These are phyloP conservation scores for Pseudotriccus pelzelni DNA, from an alignment of 2,797 vertebrate species.

Conservation along the genomic window DNA sequence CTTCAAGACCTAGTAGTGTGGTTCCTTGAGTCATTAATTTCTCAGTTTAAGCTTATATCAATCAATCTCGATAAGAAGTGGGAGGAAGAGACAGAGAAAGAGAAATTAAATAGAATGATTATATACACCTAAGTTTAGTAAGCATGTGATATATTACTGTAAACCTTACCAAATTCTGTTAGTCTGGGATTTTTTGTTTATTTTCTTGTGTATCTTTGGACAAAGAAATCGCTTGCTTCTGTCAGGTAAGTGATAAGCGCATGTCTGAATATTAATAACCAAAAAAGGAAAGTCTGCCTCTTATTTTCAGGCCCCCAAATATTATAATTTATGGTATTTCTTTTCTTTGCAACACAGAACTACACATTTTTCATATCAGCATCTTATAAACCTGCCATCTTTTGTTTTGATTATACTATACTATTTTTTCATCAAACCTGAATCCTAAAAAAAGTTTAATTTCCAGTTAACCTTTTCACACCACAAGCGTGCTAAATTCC, in stretches of 20 bases:
- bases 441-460: neutral
- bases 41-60: neutral
- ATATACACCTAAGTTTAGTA: neutral
- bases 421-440: neutral
- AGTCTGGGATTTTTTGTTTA: neutral
- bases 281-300: neutral
- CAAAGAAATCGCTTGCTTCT: neutral
- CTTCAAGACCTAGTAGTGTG: neutral
- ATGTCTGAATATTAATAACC: neutral
- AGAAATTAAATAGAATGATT: neutral
- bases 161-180: neutral
- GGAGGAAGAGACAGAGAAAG: neutral
- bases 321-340: neutral
- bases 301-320: neutral
- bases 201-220: neutral
- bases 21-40: neutral
- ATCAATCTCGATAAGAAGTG: neutral
- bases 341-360: neutral
- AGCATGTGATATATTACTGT: neutral
- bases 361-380: neutral
- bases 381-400: neutral
- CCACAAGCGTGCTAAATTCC: neutral
- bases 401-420: neutral
- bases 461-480: neutral
- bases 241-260: neutral